A percentile compares a stretch with the other conserved stretches of the same genome.
Conservation (phyloP, 2,113 vertebrate species). For the Siniperca knerii region DNA sequence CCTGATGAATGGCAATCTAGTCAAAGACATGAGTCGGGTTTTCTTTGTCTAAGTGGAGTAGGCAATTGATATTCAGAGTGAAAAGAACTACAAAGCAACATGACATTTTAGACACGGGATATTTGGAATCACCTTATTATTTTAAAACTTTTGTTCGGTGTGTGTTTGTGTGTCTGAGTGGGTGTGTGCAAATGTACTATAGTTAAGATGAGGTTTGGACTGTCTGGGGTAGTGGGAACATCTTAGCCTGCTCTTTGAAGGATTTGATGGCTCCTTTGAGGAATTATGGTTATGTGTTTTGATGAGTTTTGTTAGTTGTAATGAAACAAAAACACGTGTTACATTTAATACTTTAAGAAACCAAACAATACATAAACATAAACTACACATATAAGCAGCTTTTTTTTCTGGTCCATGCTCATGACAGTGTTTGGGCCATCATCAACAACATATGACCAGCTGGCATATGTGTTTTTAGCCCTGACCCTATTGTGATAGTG, state of each 20-base stretch:
- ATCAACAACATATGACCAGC: not conserved
- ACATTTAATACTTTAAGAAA: not conserved
- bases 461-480: not conserved
- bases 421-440: too few species aligned
- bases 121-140: slow-evolving; percentile 3
- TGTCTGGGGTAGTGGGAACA: not conserved
- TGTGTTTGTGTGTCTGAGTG: not conserved
- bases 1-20: slow-evolving; percentile 72
- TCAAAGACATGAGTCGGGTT: slow-evolving; percentile 51
- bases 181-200: not conserved
- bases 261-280: not conserved
- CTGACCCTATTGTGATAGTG: not conserved
- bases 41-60: slow-evolving; percentile 30
- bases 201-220: not conserved
- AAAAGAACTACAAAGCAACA: slow-evolving; percentile 21
- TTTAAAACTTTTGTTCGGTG: not conserved
- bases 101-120: slow-evolving; percentile 17
- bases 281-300: not conserved
- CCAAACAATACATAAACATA: not conserved
- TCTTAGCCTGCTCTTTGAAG: not conserved
- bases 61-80: slow-evolving; percentile 33
- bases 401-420: too few species aligned
- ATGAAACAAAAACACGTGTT: not conserved
- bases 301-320: not conserved
- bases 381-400: too few species aligned